Evolutionary conservation across 2,888 invertebrate genomes (phyloP), one percentile per base, ranked within the genome.

Genomic region (Osmoderma eremita): DNA sequence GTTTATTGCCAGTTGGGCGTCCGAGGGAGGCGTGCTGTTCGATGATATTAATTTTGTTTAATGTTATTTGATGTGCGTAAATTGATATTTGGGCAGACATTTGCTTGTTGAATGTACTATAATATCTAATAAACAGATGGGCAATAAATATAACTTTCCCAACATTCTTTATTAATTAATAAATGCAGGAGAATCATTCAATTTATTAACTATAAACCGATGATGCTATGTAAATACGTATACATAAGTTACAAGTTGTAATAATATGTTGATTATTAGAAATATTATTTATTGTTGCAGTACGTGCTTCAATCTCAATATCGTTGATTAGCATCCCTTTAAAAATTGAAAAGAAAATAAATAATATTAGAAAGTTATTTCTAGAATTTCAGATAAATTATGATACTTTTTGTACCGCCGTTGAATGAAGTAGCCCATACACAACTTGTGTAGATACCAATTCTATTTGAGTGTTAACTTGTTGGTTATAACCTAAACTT

Each of bases 261-360:
- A n/a, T 30, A 30, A 10, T 30, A 30, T 30, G 30, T 30, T 6
- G 30, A 30, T 53, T 17, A 53, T 53, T 38, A 53, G 10, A 53
- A n/a, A 41, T 8, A 22, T 38, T 18, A 12, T 5, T 24, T 17
- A 48, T 12, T 45, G 45, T 3, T 30, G 20, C 17, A 24, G 24
- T 30, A 61, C 45, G 58, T 61, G 58, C 41, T 36, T 24, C 10
- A 17, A 15, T 15, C 8, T 15, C 15, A 4, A 30, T 36, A 30
- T 10, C 30, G 30, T 61, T 30, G 45, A 61, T 61, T 61, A 61
- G 18, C 58, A 45, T 41, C 24, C 45, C 45, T 61, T 61, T 42
- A 61, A 45, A 45, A 61, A 61, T 61, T 61, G 58, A 61, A 45
- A 45, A 17, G 30, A 45, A 58, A 61, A 61, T 48, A 61, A 12